Base-by-base conservation (phyloP, 2,888 invertebrate genomes). In the Thereva unica region DNA sequence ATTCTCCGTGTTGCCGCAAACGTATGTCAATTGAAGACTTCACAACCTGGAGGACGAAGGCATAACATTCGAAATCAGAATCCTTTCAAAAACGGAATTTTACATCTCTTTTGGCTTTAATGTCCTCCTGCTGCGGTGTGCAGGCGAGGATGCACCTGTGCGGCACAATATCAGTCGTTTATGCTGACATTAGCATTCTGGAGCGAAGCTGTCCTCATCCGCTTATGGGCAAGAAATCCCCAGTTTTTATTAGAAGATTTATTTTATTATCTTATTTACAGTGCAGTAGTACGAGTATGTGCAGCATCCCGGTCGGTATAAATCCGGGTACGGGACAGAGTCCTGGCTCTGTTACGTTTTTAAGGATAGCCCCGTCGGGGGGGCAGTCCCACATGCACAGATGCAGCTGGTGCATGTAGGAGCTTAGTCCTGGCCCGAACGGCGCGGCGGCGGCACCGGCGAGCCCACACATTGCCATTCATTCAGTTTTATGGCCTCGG, bases 191-290 rank as follows among this genome's bases (percentile, higher is more conserved):
- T 67, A 63, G 67, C 47, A 63, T 61, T 42, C 67, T 50, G 47
- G 44, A 9, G 40, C n/a, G 45, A 44, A 42, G 45, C 34, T 35
- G 54, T 34, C 47, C 38, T 40, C 9, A n/a, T 40, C 8, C 63
- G 50, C 23, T 6, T 8, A 9, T 40, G 49, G 45, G 8, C 23
- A 23, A 23, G 23, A 23, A 23, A 23, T 61, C 23, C 35, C 55
- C 2, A 23, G 23, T 65, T 65, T 68, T 65, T 68, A 65, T 64
- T 68, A 65, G 59, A 59, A 65, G 68, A 68, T 65, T 68, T 68
- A 68, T 68, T 59, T 68, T 68, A 68, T 68, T 68, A 68, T 68
- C 65, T 68, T 68, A 65, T 68, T 65, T 68, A 65, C 64, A 40
- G 64, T 55, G 38, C 23, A 23, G 23, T 23, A 23, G 23, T 23